phyloP scores from a whole-genome alignment of 2,888 invertebrate genomes.

The Phrixothrix hirtus region DNA sequence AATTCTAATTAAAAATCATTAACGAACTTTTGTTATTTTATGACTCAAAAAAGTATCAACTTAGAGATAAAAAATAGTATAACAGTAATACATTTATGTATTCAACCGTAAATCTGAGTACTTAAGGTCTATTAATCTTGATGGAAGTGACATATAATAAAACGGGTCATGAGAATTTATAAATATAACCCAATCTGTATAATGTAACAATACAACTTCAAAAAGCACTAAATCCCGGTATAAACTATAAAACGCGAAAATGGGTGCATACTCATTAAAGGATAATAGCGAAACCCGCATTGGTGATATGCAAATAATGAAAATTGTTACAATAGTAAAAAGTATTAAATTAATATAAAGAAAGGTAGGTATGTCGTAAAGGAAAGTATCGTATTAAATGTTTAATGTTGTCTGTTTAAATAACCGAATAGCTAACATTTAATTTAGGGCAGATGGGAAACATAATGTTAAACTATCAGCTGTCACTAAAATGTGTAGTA shows the following conservation, averaged over 20 bases:
- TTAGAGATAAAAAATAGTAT: slow-evolving; percentile 17
- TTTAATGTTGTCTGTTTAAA: slow-evolving; percentile 39
- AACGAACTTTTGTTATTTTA: too few species aligned
- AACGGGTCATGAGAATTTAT: slow-evolving; percentile 49
- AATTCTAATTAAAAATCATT: too few species aligned
- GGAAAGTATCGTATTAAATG: slow-evolving; percentile 33
- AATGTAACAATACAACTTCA: slow-evolving; percentile 50
- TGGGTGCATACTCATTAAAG: slow-evolving; percentile 48
- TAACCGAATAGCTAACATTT: slow-evolving; percentile 33
- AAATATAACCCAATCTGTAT: slow-evolving; percentile 49
- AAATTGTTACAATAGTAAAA: slow-evolving; percentile 50
- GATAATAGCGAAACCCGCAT: slow-evolving; percentile 47
- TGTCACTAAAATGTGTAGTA: too few species aligned
- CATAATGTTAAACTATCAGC: neutral
- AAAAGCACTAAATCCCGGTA: slow-evolving; percentile 45
- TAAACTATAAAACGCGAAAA: slow-evolving; percentile 50
- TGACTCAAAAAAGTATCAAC: too few species aligned
- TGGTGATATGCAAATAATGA: slow-evolving; percentile 49
- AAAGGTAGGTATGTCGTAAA: slow-evolving; percentile 31
- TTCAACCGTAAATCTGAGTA: slow-evolving; percentile 36
- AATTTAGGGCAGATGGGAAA: slow-evolving; percentile 33
- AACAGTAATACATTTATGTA: slow-evolving; percentile 43
- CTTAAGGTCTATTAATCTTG: slow-evolving; percentile 42
- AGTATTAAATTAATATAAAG: slow-evolving; percentile 45
- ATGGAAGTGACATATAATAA: slow-evolving; percentile 52